Base-by-base conservation (phyloP, 2,113 vertebrate genomes). In the Apodemus sylvaticus region DNA sequence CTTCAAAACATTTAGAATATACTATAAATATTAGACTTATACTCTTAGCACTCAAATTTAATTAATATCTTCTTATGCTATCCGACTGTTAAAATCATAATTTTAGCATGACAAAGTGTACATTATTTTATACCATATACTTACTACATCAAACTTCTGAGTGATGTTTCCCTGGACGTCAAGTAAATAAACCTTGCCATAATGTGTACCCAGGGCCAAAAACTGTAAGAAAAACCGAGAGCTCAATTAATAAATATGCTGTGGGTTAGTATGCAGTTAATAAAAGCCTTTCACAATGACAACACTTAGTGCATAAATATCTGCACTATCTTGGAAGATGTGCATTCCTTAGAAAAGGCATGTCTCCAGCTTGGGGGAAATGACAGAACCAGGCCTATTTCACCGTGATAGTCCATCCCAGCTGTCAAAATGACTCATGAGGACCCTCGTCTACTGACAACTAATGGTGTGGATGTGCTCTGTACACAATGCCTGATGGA, bases 91-190 rank as follows among this genome's bases (percentile, higher is more conserved):
- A 91, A 94, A 95, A 90, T 36, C 58, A 79, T 26, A 74, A 71
- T 89, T 82, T 76, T 12, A 92, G 34, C 82, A 95, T 39, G 19
- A 93, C 89, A 73, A 60, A 39, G 24, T 3, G 48, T 0, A 78
- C 39, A 85, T 70, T 93, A 94, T 71, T 91, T 96, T 73, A 93
- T 16, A 73, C 9, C 22, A n/a, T 86, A 96, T 99, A 99, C 99
- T 99, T 98, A 99, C 99, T 97, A 99, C 99, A 97, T 99, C 99
- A 98, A 99, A 99, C 98, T 99, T 99, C 98, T 99, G 99, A 36
- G 99, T 99, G 96, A 99, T 98, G 97, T 99, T 99, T 96, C 99
- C 99, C 96, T 99, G 99, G 98, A 99, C 98, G 97, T 99, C 99
- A 97, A 99, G 98, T 94, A 99, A 99, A 98, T 99, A 99, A 95